Conservation (phyloP, 2,888 invertebrate genomes). For the Nipponacmea schrenckii region DNA sequence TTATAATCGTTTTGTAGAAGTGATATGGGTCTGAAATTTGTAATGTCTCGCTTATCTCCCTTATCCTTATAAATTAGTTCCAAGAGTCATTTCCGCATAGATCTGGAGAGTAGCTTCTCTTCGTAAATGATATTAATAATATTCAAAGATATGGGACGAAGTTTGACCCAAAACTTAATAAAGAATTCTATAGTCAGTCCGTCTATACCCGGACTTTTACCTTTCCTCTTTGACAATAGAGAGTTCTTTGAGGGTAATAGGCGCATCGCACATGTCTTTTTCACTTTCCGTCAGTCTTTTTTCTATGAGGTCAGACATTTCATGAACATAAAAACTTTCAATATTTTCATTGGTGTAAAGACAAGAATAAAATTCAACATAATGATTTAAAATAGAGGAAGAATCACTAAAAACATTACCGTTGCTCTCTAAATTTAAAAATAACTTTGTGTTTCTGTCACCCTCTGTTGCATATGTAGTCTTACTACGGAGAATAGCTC, state of each 20-base stretch:
- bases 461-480: too few species aligned
- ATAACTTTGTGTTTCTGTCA: too few species aligned
- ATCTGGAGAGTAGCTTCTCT: conserved; percentile 17
- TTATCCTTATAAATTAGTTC: conserved; percentile 37
- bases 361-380: too few species aligned
- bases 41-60: conserved; percentile 25
- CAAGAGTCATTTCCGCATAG: conserved; percentile 22
- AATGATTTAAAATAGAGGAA: too few species aligned
- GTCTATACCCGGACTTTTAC: conserved; percentile 19
- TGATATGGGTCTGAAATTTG: conserved; percentile 40
- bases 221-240: conserved; percentile 25
- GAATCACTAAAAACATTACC: too few species aligned
- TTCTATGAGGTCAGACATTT: too few species aligned
- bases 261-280: conserved; percentile 1
- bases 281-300: not conserved
- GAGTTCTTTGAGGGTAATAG: conserved; percentile 12
- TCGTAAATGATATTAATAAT: conserved; percentile 21
- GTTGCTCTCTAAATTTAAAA: too few species aligned
- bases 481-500: too few species aligned
- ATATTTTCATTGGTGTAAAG: too few species aligned
- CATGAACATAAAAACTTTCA: too few species aligned
- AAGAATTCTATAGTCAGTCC: conserved; percentile 8
- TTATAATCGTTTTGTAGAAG: conserved; percentile 39
- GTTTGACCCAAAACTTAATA: not conserved
- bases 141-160: conserved; percentile 16